phyloP scores from a whole-genome alignment of 53 echinoderm and acorn worm genomes.

The Mesocentrotus franciscanus region DNA sequence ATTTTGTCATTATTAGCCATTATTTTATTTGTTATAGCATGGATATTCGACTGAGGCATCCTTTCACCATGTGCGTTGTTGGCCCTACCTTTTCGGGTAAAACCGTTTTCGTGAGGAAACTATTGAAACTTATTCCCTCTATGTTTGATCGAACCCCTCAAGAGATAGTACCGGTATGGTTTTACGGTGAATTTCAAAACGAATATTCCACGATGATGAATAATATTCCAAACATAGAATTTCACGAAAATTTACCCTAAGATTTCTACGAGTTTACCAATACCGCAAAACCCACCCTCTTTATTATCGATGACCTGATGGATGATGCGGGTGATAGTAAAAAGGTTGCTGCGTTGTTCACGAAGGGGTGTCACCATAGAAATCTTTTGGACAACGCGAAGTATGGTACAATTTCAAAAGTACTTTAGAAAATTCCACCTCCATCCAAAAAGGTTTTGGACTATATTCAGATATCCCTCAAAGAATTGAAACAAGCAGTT shows the following conservation, averaged over 20 bases:
- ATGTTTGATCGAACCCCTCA: slow-evolving; percentile 56
- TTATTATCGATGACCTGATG: slow-evolving; percentile 77
- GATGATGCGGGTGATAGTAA: slow-evolving; percentile 41
- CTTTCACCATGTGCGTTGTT: slow-evolving; percentile 66
- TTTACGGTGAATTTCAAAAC: slow-evolving; percentile 75
- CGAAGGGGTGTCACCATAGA: slow-evolving; percentile 74
- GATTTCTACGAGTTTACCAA: slow-evolving; percentile 52
- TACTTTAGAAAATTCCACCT: background rate
- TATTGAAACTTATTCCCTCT: slow-evolving; percentile 11
- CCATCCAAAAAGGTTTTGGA: background rate
- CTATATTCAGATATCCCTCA: background rate
- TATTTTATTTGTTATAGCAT: background rate
- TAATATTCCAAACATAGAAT: slow-evolving; percentile 51
- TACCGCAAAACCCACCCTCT: slow-evolving; percentile 9
- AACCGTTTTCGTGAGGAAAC: slow-evolving; percentile 60
- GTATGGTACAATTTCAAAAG: slow-evolving; percentile 32
- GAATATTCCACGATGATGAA: slow-evolving; percentile 38
- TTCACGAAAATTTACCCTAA: slow-evolving; percentile 73
- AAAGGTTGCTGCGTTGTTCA: slow-evolving; percentile 62
- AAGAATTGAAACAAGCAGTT: background rate
- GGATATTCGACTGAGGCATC: slow-evolving; percentile 65
- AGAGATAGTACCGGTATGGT: slow-evolving; percentile 76
- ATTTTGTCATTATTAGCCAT: background rate
- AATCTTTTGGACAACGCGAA: no score
- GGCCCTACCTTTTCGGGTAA: slow-evolving; percentile 65